Percentiles rank a stretch among this genome's conserved stretches.
phyloP scores from a whole-genome alignment of 2,888 invertebrate genomes.

The Caenorhabditis doughertyi region DNA sequence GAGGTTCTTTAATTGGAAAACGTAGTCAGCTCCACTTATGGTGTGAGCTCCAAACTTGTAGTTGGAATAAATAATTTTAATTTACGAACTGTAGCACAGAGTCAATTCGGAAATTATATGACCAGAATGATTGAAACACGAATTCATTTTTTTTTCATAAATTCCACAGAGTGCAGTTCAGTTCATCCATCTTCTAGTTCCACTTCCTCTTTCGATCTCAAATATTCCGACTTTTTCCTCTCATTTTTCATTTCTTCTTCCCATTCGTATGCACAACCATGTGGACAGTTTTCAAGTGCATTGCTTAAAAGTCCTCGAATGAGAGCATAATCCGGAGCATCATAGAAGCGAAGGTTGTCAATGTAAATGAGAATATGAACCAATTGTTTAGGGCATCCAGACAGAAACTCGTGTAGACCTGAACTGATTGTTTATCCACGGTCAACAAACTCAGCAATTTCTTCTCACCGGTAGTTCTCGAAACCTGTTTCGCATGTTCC shows the following conservation, averaged over 20 bases:
- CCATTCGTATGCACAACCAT: conserved; percentile 33
- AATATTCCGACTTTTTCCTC: conserved; percentile 17
- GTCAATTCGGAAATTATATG: background rate
- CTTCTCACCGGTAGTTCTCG: conserved; percentile 40
- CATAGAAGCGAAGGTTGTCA: conserved; percentile 72
- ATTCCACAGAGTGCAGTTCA: background rate
- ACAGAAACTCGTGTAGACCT: conserved; percentile 67
- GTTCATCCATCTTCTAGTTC: conserved; percentile 44
- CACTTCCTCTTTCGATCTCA: conserved; percentile 36
- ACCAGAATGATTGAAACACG: no score
- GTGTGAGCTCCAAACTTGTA: background rate
- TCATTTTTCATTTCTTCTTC: conserved; percentile 45
- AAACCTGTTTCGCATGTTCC: conserved; percentile 56
- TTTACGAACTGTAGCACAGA: background rate
- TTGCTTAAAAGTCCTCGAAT: conserved; percentile 61
- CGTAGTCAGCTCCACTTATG: background rate
- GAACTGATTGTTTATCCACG: conserved; percentile 28
- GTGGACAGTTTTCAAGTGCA: conserved; percentile 23
- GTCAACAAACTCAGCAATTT: background rate
- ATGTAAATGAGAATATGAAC: conserved; percentile 66
- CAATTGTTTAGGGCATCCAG: conserved; percentile 76
- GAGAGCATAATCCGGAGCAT: conserved; percentile 73
- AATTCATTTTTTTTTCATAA: background rate
- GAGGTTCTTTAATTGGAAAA: background rate
- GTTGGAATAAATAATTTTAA: conserved; percentile 20